phyloP scores from a whole-genome alignment of 1,140 invertebrate genomes.

The Orchesella cincta region DNA sequence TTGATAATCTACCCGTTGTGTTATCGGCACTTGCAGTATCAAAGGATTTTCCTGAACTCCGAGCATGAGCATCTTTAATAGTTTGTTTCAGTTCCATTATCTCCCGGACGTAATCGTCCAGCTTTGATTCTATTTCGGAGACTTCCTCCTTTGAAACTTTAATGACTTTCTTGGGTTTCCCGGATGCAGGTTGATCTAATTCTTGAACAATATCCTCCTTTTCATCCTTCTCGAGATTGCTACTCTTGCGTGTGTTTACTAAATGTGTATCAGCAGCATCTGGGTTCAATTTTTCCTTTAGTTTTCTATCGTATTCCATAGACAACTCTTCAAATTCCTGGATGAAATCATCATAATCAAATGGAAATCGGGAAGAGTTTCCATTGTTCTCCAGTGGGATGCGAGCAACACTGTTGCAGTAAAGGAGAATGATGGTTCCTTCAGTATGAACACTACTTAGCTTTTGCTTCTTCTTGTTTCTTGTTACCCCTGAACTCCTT shows the following conservation, averaged over 20 bases:
- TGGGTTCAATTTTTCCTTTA: slow-evolving; percentile 10
- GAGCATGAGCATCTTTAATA: slow-evolving; percentile 1
- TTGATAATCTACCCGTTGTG: neutral
- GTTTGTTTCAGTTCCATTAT: slow-evolving; percentile 40
- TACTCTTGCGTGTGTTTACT: neutral
- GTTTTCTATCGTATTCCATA: slow-evolving; percentile 40
- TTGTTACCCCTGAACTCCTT: neutral
- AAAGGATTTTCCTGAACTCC: slow-evolving; percentile 18
- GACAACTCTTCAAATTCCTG: slow-evolving; percentile 45
- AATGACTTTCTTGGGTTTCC: neutral
- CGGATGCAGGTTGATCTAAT: neutral
- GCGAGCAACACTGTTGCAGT: slow-evolving; percentile 47
- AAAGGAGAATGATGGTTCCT: slow-evolving; percentile 40
- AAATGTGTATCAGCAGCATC: neutral
- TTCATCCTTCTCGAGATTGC: neutral
- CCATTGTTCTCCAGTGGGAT: slow-evolving; percentile 41
- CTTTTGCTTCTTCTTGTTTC: neutral
- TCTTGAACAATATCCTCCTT: neutral
- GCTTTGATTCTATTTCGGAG: slow-evolving; percentile 34
- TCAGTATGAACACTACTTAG: neutral
- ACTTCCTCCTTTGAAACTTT: slow-evolving; percentile 33
- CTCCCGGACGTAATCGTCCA: slow-evolving; percentile 39
- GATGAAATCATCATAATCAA: slow-evolving; percentile 49
- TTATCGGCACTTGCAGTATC: neutral
- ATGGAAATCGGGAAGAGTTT: slow-evolving; percentile 42